Conservation (phyloP, 2,797 vertebrate genomes). For the Lycodopsis pacificus region DNA sequence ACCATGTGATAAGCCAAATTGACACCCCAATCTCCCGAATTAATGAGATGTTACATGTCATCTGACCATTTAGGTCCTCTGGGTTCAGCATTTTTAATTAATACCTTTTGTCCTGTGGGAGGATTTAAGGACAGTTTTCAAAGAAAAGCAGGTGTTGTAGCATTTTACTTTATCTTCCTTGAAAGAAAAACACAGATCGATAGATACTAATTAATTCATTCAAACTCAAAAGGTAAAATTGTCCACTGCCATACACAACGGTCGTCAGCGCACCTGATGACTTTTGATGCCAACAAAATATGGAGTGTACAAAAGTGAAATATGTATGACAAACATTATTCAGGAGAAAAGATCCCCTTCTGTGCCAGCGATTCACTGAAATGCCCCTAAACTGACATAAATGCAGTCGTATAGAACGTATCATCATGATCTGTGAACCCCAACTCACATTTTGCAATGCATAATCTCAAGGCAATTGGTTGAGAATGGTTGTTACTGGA, state of each 20-base stretch:
- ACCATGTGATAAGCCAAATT: background rate
- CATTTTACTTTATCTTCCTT: background rate
- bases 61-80: background rate
- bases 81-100: background rate
- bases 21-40: background rate
- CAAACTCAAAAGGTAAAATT: background rate
- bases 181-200: background rate
- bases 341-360: background rate
- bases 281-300: background rate
- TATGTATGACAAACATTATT: background rate
- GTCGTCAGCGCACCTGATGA: background rate
- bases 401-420: background rate
- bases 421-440: background rate
- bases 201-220: background rate
- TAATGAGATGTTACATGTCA: background rate
- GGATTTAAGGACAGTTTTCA: background rate
- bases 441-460: background rate
- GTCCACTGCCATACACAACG: background rate
- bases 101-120: background rate
- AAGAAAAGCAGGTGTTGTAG: background rate
- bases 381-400: background rate
- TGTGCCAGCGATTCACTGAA: background rate
- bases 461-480: background rate
- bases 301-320: background rate
- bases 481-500: background rate